Base-by-base conservation (phyloP, 1,140 invertebrate genomes). In the Scaptodrosophila lebanonensis region DNA sequence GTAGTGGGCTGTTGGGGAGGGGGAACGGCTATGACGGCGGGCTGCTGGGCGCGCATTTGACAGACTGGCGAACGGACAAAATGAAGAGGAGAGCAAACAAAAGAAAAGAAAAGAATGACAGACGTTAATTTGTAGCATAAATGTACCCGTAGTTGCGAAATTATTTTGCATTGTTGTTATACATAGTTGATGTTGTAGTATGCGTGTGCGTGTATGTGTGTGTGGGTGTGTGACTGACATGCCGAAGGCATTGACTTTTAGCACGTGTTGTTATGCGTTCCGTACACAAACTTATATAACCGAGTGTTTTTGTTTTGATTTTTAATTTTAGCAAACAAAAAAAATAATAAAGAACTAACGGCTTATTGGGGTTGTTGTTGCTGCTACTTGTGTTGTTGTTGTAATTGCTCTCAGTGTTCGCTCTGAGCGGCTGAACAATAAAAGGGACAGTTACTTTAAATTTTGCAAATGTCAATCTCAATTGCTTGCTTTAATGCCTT, bases 251-350 rank as follows among this genome's bases (percentile, higher is more conserved):
- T 56, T 72, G 63, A 77, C 72, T 77, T 54, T 50, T 47, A 70
- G 58, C 66, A 69, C 72, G 58, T 77, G 67, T 42, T 64, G 53
- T n/a, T n/a, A n/a, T n/a, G n/a, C n/a, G n/a, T n/a, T n/a, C n/a
- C n/a, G n/a, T 63, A 51, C 57, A 27, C 33, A 59, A 39, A 63
- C 66, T 66, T 66, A 59, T 63, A 51, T 53, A 60, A 71, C 25
- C 16, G 38, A 75, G 65, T 64, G 59, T 64, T 43, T 51, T 75
- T 71, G 51, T 77, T 76, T 71, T 76, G 57, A 66, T 72, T 72
- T 57, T 52, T 15, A 38, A 62, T 62, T 62, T 38, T 57, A 57
- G 45, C 36, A 27, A 42, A 25, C n/a, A n/a, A n/a, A n/a, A n/a
- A n/a, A n/a, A n/a, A n/a, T n/a, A n/a, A n/a, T n/a, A n/a, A n/a